Evolutionary conservation across 2,888 invertebrate species (phyloP), one percentile per base, ranked within the genome.

Genomic region (Orchesella flavescens): DNA sequence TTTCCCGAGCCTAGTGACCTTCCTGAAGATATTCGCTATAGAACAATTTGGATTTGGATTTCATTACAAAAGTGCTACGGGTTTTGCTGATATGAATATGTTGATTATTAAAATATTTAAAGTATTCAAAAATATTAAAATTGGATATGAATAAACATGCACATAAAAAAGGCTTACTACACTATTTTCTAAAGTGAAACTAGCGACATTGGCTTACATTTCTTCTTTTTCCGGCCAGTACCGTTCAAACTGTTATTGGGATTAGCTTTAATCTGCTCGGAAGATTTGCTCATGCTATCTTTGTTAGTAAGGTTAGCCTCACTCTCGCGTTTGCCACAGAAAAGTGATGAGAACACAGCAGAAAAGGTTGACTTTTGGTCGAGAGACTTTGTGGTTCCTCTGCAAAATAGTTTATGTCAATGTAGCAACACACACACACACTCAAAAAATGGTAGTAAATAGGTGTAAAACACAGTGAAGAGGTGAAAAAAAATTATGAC

Each of bases 11-110:
- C 82, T 87, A 86, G 86, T 84, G 79, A 83, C 84, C 83, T 84
- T 87, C 86, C 84, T 87, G 87, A 87, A 87, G 87, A 87, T 87
- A 87, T 82, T 87, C 87, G 84, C 87, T 87, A 53, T 13, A 74
- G 68, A 65, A 66, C 12, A 1, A 69, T 17, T 43, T 49, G 49
- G n/a, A 49, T 15, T 49, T 3, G 2, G 34, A 34, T 59, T 23
- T 72, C 23, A 13, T 34, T 65, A 65, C 19, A 68, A 44, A 34
- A 13, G 4, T 59, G 59, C 17, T n/a, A 4, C 19, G 17, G 12
- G n/a, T n/a, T n/a, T n/a, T n/a, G n/a, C n/a, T 59, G 19, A 59
- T 17, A 3, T 19, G 12, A 10, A 10, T 59, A 59, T 19, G 59
- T 13, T 53, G 53, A n/a, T 53, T 53, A n/a, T 34, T 7, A 34